A percentile compares a stretch with the other conserved stretches of the same genome.
Conservation (phyloP, 2,888 invertebrate species). For the Cephus nigrinus region DNA sequence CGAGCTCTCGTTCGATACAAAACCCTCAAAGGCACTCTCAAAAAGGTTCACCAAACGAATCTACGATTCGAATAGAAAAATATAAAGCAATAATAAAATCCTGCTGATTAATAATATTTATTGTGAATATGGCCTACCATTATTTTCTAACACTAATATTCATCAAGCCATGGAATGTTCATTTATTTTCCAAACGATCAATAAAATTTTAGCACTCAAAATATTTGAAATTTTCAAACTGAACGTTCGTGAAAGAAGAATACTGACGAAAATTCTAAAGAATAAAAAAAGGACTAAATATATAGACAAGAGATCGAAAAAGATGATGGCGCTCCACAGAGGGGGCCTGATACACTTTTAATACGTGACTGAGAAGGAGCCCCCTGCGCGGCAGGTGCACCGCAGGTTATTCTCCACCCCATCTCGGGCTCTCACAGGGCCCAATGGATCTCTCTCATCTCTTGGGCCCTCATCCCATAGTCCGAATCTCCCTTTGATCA, state of each 20-base stretch:
- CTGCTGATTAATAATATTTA: not conserved
- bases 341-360: constrained; percentile 50
- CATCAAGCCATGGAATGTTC: not conserved
- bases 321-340: not conserved
- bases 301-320: not conserved
- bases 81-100: not conserved
- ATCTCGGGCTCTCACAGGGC: not conserved
- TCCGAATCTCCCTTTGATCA: not conserved
- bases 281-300: not conserved
- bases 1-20: not conserved
- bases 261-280: not conserved
- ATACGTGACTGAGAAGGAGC: constrained; percentile 51
- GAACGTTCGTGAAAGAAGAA: not conserved
- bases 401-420: constrained; percentile 61
- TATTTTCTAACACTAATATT: not conserved
- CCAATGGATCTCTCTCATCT: constrained; percentile 2
- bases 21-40: not conserved
- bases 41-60: not conserved
- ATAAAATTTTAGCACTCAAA: not conserved
- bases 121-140: not conserved
- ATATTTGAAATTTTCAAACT: not conserved
- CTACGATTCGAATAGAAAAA: not conserved
- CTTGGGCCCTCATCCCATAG: constrained; percentile 39
- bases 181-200: not conserved
- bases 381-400: constrained; percentile 66